Conservation (phyloP, 2,888 invertebrate species). For the Athetis lepigone region DNA sequence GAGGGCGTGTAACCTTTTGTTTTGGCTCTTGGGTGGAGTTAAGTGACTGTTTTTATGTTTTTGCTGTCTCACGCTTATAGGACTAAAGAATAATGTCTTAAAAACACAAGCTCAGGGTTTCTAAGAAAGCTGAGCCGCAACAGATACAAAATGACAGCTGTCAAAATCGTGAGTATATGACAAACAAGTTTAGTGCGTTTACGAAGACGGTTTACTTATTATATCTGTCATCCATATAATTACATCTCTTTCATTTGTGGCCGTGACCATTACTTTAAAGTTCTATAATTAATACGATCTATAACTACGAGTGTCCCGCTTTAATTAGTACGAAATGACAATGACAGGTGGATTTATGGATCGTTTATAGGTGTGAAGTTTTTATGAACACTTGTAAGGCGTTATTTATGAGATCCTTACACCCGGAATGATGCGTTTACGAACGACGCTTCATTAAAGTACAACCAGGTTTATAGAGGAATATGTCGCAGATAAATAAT, state of each 20-base stretch:
- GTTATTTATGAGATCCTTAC: slow-evolving; percentile 49
- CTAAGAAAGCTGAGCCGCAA: neutral
- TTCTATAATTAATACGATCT: slow-evolving; percentile 43
- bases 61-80: neutral
- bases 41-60: slow-evolving; percentile 17
- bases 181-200: neutral
- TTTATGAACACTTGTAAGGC: slow-evolving; percentile 48
- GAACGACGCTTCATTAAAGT: slow-evolving; percentile 48
- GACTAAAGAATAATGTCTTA: neutral
- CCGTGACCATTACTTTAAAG: slow-evolving; percentile 48
- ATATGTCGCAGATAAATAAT: slow-evolving; percentile 5
- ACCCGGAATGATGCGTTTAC: slow-evolving; percentile 40
- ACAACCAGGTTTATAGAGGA: slow-evolving; percentile 16
- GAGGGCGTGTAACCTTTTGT: slow-evolving; percentile 47
- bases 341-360: slow-evolving; percentile 52
- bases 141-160: neutral
- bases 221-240: slow-evolving; percentile 15
- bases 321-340: slow-evolving; percentile 60
- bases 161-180: slow-evolving; percentile 2
- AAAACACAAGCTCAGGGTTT: neutral
- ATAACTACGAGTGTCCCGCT: slow-evolving; percentile 44
- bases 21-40: slow-evolving; percentile 45
- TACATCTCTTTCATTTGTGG: slow-evolving; percentile 28
- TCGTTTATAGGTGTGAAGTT: slow-evolving; percentile 58
- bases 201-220: neutral